Conservation (phyloP, 2,888 invertebrate species). For the Drosophila acutilabella region DNA sequence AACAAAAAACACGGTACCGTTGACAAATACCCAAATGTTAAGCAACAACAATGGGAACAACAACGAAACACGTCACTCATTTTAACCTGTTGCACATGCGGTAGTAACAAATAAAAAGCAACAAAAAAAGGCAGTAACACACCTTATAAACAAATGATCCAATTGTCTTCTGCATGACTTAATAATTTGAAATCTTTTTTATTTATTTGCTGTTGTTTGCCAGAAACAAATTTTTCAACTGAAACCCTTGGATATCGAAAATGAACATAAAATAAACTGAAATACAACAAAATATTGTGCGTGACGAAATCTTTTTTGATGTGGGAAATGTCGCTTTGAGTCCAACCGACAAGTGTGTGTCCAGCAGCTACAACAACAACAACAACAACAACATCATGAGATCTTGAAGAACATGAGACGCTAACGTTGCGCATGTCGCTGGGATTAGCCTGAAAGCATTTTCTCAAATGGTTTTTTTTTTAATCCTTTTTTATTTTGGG, state of each 20-base stretch:
- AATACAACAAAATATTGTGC: conserved; percentile 65
- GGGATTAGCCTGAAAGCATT: conserved; percentile 82
- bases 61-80: conserved; percentile 55
- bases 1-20: conserved; percentile 52
- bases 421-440: conserved; percentile 70
- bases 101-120: conserved; percentile 4
- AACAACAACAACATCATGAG: conserved; percentile 44
- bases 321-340: conserved; percentile 82
- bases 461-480: conserved; percentile 64
- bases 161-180: conserved; percentile 81
- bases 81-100: conserved; percentile 74
- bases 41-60: conserved; percentile 24
- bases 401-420: conserved; percentile 63
- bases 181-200: conserved; percentile 62
- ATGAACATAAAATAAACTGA: conserved; percentile 2
- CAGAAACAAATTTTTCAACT: conserved; percentile 66
- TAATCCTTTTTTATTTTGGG: conserved; percentile 67
- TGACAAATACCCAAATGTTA: conserved; percentile 60
- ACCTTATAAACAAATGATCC: conserved; percentile 78
- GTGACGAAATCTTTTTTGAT: conserved; percentile 82
- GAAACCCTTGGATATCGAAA: conserved; percentile 49
- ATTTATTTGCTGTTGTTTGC: conserved; percentile 20
- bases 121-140: conserved; percentile 49
- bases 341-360: conserved; percentile 78
- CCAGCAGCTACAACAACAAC: conserved; percentile 58